phyloP scores from a whole-genome alignment of 1,140 invertebrate genomes.

The Kradibia gibbosae region DNA sequence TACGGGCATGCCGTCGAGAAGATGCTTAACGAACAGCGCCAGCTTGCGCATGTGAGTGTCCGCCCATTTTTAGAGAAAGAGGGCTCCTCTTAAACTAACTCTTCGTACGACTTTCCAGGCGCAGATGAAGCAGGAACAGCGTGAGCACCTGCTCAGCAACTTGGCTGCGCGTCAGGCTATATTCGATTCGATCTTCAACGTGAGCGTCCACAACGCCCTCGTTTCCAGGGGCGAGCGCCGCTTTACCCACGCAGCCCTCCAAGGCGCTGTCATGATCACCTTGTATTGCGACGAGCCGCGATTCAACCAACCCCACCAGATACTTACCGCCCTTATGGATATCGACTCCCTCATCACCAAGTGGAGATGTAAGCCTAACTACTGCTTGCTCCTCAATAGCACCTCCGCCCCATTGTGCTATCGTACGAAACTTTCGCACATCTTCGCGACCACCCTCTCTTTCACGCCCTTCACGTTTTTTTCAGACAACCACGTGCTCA shows the following conservation, averaged over 20 bases:
- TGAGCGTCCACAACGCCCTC: constrained; percentile 84
- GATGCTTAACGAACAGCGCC: constrained; percentile 81
- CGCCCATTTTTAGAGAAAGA: too few relatives aligned
- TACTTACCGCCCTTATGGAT: constrained; percentile 95
- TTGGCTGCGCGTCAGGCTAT: constrained; percentile 85
- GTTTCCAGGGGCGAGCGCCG: constrained; percentile 89
- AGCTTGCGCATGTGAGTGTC: constrained; percentile 57
- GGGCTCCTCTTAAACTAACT: too few relatives aligned
- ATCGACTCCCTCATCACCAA: constrained; percentile 99
- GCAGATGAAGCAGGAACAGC: constrained; percentile 73
- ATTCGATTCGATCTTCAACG: constrained; percentile 92
- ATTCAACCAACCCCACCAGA: constrained; percentile 97
- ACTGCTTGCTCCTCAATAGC: neutral
- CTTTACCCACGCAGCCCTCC: constrained; percentile 91
- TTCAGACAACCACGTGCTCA: constrained; percentile 96
- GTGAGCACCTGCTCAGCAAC: constrained; percentile 80
- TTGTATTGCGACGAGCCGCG: constrained; percentile 96
- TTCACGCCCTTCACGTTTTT: neutral
- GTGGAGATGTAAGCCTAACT: constrained; percentile 91
- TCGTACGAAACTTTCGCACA: neutral
- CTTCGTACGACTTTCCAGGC: constrained; percentile 56
- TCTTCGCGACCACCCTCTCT: neutral
- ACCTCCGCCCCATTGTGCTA: neutral
- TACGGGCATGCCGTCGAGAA: constrained; percentile 85
- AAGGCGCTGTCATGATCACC: constrained; percentile 97